A percentile compares a stretch with the other conserved stretches of the same genome.
Conservation (phyloP, 2,113 vertebrate species). For the Orthonyx spaldingii region DNA sequence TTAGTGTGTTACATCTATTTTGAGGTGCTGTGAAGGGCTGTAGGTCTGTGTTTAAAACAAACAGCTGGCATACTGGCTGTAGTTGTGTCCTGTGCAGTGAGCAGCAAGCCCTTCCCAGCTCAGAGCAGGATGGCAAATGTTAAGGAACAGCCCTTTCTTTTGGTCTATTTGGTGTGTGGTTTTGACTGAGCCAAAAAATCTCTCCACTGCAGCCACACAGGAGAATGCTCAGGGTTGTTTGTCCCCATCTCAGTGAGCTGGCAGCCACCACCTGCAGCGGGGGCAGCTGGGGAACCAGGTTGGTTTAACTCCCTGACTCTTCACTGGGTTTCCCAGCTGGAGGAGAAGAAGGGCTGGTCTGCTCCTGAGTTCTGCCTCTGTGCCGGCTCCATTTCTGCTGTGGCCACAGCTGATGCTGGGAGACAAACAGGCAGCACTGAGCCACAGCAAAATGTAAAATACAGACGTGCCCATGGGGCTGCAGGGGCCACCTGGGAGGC, state of each 20-base stretch:
- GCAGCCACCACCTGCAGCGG: background rate
- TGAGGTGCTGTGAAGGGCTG: background rate
- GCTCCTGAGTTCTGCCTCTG: background rate
- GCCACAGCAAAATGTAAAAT: background rate
- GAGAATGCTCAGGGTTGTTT: background rate
- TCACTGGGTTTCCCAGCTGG: background rate
- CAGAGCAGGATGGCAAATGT: background rate
- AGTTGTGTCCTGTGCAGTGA: background rate
- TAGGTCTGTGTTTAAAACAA: background rate
- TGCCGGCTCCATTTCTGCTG: fast-evolving
- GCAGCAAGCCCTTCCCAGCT: background rate
- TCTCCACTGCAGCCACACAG: background rate
- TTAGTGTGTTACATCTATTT: fast-evolving
- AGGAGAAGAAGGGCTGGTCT: background rate
- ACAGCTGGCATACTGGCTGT: background rate
- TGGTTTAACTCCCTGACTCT: background rate
- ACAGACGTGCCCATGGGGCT: fast-evolving
- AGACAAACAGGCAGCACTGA: background rate
- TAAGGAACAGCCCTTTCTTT: background rate
- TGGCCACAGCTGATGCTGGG: background rate
- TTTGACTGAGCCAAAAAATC: background rate
- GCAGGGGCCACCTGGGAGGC: fast-evolving
- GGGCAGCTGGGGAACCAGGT: fast-evolving
- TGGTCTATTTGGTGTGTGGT: background rate
- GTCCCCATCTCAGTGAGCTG: background rate